Percentiles rank a stretch among this genome's conserved stretches.
phyloP scores from a whole-genome alignment of 53 echinoderm and acorn worm genomes.

The Echinometra lucunter region DNA sequence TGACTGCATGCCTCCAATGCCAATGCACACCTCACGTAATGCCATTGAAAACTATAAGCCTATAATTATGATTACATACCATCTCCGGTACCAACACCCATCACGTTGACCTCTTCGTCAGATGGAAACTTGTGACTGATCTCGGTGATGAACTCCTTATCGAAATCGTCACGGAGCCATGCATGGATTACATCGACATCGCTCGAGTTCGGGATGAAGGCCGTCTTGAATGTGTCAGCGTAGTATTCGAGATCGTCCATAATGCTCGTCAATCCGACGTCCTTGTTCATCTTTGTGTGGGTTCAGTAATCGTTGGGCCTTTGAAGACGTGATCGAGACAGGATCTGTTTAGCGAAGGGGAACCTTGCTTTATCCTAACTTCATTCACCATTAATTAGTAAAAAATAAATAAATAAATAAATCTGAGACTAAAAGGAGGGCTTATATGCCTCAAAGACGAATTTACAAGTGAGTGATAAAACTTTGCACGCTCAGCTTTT shows the following conservation, averaged over 20 bases:
- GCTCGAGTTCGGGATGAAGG: constrained; percentile 22
- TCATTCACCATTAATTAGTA: too few species aligned
- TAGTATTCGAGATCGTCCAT: constrained; percentile 21
- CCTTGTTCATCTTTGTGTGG: not conserved
- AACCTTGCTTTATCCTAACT: too few species aligned
- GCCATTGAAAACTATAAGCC: too few species aligned
- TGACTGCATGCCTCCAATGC: too few species aligned
- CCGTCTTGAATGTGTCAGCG: not conserved
- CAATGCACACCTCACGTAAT: too few species aligned
- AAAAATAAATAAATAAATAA: too few species aligned
- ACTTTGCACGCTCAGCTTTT: too few species aligned
- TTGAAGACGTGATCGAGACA: too few species aligned
- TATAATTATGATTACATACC: not conserved
- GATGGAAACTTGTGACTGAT: not conserved
- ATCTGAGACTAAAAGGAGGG: too few species aligned
- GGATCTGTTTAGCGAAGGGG: too few species aligned
- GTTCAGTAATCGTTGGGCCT: not conserved
- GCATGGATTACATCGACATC: not conserved
- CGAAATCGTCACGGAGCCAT: constrained; percentile 30
- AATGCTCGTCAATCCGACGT: not conserved
- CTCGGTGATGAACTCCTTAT: not conserved
- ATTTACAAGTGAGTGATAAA: too few species aligned
- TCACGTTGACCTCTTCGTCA: not conserved
- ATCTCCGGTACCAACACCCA: constrained; percentile 40
- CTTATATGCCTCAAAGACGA: too few species aligned